phyloP scores from a whole-genome alignment of 2,797 vertebrate species.

The Scyliorhinus canicula region DNA sequence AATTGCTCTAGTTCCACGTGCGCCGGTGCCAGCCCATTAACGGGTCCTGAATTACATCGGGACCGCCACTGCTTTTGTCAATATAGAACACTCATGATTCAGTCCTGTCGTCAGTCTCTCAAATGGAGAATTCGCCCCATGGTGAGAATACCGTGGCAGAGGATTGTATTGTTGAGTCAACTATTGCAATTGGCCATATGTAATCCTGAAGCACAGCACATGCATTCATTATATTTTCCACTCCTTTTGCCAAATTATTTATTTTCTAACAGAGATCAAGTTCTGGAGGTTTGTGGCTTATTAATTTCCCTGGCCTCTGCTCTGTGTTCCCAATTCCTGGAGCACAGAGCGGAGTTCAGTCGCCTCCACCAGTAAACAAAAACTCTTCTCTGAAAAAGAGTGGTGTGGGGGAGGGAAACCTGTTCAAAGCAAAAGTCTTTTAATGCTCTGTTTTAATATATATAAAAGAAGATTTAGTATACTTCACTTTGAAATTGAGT shows the following conservation, averaged over 20 bases:
- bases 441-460: neutral
- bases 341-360: constrained; percentile 15
- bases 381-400: neutral
- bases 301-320: constrained; percentile 10
- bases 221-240: neutral
- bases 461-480: neutral
- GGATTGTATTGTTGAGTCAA: neutral
- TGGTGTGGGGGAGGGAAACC: neutral
- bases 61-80: no score
- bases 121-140: neutral
- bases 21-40: no score
- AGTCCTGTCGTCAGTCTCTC: no score
- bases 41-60: no score
- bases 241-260: constrained; percentile 22
- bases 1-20: no score
- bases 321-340: constrained; percentile 13
- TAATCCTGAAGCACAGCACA: constrained; percentile 12
- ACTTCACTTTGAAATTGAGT: neutral
- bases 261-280: constrained; percentile 14
- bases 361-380: neutral
- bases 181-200: neutral
- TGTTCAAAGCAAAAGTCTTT: neutral
- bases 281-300: constrained; percentile 14
- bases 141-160: neutral
- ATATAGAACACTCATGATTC: no score